Percentiles rank a stretch among this genome's conserved stretches.
phyloP scores from a whole-genome alignment of 2,797 vertebrate species.

The Leptatherina wallacei region DNA sequence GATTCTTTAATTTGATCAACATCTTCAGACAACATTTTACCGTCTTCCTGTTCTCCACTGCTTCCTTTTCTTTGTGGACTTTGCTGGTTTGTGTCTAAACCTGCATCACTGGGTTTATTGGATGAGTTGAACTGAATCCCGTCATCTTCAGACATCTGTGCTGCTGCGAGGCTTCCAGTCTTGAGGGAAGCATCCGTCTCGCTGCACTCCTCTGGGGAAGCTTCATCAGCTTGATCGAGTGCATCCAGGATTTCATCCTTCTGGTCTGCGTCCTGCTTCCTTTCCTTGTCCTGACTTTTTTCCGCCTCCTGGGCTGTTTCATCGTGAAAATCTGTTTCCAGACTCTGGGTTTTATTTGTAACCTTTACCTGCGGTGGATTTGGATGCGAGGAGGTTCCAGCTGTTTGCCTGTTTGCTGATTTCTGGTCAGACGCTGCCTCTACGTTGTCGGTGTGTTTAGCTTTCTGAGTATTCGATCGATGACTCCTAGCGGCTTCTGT shows the following conservation, averaged over 20 bases:
- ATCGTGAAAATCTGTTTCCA: constrained; percentile 2
- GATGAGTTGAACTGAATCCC: too few relatives aligned
- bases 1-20: too few relatives aligned
- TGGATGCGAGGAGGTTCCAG: constrained; percentile 17
- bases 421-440: constrained; percentile 33
- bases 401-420: constrained; percentile 29
- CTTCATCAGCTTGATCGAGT: not conserved
- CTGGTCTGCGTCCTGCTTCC: not conserved
- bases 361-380: not conserved
- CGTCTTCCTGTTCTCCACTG: too few relatives aligned
- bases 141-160: too few relatives aligned
- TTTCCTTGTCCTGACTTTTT: not conserved
- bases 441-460: constrained; percentile 7
- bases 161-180: too few relatives aligned
- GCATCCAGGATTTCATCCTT: not conserved
- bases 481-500: too few relatives aligned
- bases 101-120: too few relatives aligned
- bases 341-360: not conserved
- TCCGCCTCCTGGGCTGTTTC: not conserved
- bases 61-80: not conserved
- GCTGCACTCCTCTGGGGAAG: not conserved
- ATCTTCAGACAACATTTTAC: too few relatives aligned
- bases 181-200: not conserved
- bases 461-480: not conserved
- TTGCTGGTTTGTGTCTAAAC: not conserved